These are phyloP conservation scores for Eristalis tenax DNA, from an alignment of 2,888 invertebrate species.

Conservation along the genomic window DNA sequence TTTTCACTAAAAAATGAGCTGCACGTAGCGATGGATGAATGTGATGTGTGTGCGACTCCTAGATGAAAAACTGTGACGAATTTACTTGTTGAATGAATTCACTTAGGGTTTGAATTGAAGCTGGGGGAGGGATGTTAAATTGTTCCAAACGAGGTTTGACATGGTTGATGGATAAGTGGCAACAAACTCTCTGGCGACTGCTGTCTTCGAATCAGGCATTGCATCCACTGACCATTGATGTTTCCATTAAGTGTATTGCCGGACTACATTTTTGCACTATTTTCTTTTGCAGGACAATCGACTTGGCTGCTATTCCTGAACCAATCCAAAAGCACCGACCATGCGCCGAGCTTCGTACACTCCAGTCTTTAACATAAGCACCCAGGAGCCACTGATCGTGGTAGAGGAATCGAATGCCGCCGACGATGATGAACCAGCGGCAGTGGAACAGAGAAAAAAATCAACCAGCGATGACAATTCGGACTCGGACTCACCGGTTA, in stretches of 20 bases:
- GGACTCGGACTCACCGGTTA: constrained; percentile 89
- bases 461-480: constrained; percentile 83
- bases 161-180: not conserved
- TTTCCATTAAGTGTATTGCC: not conserved
- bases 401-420: constrained; percentile 89
- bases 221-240: not conserved
- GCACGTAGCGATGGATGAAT: not conserved
- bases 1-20: not conserved
- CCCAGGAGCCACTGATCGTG: constrained; percentile 90
- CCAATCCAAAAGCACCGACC: constrained; percentile 21
- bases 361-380: constrained; percentile 83
- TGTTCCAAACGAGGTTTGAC: not conserved
- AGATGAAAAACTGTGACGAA: not conserved
- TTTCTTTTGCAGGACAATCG: constrained; percentile 50
- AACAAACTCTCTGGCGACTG: too few relatives aligned
- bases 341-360: constrained; percentile 88
- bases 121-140: not conserved
- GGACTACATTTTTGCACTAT: not conserved
- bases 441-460: constrained; percentile 78
- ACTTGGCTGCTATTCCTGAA: constrained; percentile 30
- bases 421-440: constrained; percentile 85
- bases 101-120: not conserved
- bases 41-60: not conserved
- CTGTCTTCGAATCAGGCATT: too few relatives aligned
- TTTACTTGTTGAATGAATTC: not conserved